phyloP scores from a whole-genome alignment of 2,888 invertebrate genomes.

The Drosophila pegasa region DNA sequence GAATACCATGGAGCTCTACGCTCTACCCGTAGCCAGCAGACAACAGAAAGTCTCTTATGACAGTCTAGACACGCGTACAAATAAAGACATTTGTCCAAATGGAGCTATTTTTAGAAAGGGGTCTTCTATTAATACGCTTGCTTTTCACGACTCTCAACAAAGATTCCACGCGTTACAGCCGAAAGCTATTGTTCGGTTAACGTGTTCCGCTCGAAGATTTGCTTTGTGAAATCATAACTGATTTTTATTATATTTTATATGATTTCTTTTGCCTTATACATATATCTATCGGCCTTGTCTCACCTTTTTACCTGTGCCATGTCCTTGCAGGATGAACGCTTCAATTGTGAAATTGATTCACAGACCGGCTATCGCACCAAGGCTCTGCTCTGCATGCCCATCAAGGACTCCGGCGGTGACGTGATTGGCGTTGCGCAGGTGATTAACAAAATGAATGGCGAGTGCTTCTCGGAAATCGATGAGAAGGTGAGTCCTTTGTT shows the following conservation, averaged over 20 bases:
- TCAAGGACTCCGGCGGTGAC: constrained; percentile 96
- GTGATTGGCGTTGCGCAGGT: constrained; percentile 99
- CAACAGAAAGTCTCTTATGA: constrained; percentile 6
- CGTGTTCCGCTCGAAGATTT: background rate
- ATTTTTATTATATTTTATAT: background rate
- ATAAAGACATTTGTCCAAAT: constrained; percentile 17
- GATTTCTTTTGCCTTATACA: too few species aligned
- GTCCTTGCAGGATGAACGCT: constrained; percentile 90
- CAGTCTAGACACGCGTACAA: constrained; percentile 33
- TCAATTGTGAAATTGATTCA: constrained; percentile 97
- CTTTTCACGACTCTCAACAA: background rate
- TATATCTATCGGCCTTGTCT: background rate
- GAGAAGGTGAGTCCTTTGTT: constrained; percentile 86
- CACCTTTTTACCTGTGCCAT: background rate
- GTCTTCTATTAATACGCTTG: constrained; percentile 11
- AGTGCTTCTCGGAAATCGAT: constrained; percentile 93
- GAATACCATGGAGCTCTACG: too few species aligned
- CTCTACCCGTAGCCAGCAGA: too few species aligned
- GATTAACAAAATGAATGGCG: constrained; percentile 95
- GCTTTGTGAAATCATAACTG: background rate
- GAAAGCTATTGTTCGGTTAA: background rate
- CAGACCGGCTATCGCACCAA: constrained; percentile 96
- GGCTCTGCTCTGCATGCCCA: constrained; percentile 97
- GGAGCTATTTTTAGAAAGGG: constrained; percentile 20
- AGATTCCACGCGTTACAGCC: background rate